Conservation (phyloP, 2,888 invertebrate genomes). For the Dione juno region DNA sequence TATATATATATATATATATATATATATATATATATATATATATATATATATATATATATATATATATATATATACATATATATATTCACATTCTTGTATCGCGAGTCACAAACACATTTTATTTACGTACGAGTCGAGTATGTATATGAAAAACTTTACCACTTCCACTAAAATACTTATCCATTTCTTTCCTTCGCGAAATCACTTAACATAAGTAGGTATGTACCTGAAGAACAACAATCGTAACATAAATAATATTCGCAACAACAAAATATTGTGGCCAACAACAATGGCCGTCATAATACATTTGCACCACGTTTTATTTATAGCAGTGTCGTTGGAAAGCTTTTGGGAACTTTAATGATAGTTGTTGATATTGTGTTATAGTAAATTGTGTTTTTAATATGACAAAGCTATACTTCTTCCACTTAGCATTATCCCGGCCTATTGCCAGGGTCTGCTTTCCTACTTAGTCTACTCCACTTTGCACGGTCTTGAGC, state of each 20-base stretch:
- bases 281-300: slow-evolving; percentile 60
- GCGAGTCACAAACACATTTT: not conserved
- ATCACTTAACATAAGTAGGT: slow-evolving; percentile 75
- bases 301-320: slow-evolving; percentile 56
- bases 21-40: no score
- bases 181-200: slow-evolving; percentile 19
- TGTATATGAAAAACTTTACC: slow-evolving; percentile 14
- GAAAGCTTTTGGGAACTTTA: slow-evolving; percentile 32
- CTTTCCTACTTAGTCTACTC: no score
- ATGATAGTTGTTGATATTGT: not conserved
- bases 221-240: slow-evolving; percentile 76
- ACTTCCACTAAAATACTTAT: slow-evolving; percentile 11
- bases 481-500: no score
- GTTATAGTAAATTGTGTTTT: no score
- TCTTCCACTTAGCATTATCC: no score
- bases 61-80: no score
- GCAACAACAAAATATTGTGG: slow-evolving; percentile 69
- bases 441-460: no score
- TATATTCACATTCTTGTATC: not conserved
- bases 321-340: slow-evolving; percentile 51
- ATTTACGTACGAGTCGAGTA: slow-evolving; percentile 2
- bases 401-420: no score
- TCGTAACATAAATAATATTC: slow-evolving; percentile 81
- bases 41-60: no score
- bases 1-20: no score